These are phyloP conservation scores for Phocoena phocoena DNA, from an alignment of 2,113 vertebrate species.

Conservation along the genomic window DNA sequence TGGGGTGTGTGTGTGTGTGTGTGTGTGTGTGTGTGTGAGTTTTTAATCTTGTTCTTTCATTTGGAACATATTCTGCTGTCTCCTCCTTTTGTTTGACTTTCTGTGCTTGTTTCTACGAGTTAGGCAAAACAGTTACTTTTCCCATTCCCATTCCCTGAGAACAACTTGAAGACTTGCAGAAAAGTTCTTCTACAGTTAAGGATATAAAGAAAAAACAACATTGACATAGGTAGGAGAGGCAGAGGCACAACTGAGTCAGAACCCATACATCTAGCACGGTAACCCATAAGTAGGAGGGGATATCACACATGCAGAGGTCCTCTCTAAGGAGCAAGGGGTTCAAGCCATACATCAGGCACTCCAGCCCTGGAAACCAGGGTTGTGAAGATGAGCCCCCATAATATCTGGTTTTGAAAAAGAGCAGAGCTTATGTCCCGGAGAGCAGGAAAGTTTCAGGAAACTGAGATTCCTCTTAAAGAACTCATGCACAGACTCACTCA, in stretches of 20 bases:
- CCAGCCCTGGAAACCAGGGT: not conserved
- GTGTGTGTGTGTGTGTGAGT: no score
- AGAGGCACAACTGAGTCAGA: not conserved
- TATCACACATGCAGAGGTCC: not conserved
- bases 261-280: not conserved
- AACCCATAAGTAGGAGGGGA: not conserved
- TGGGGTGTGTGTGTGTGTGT: no score
- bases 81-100: not conserved
- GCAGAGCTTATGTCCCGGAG: not conserved
- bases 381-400: not conserved
- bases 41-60: not conserved
- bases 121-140: no score
- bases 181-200: not conserved
- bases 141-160: not conserved
- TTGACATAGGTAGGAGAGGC: not conserved
- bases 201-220: not conserved
- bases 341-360: not conserved
- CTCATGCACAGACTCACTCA: not conserved
- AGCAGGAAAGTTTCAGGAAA: not conserved
- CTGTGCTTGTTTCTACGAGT: not conserved
- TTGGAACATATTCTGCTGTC: not conserved
- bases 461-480: not conserved
- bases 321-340: not conserved
- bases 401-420: not conserved
- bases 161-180: not conserved